Evolutionary conservation across 2,113 vertebrate genomes (phyloP).

Genomic region (Mormyrus iriodes): DNA sequence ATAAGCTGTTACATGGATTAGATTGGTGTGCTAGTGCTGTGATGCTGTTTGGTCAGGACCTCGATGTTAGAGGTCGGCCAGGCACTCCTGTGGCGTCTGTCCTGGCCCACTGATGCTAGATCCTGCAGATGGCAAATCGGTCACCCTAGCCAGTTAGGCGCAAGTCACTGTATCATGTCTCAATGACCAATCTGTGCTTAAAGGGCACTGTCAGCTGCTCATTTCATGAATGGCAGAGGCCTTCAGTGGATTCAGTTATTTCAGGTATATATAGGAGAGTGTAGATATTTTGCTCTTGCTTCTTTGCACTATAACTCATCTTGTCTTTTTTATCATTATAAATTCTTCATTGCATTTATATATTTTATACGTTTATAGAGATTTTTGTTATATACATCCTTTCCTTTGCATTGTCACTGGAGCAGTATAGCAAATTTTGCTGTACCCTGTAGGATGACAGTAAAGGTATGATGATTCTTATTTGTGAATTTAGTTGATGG

Average conservation of each 20-base stretch:
- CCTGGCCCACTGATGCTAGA: neutral
- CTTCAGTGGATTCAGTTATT: neutral
- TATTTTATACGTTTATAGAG: neutral
- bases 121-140: neutral
- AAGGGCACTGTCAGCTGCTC: neutral
- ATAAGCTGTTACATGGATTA: neutral
- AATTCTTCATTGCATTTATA: neutral
- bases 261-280: neutral
- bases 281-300: neutral
- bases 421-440: too few species aligned
- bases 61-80: neutral
- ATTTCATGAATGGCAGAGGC: neutral
- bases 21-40: neutral
- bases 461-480: neutral
- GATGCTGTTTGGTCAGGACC: neutral
- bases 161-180: neutral
- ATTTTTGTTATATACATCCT: neutral
- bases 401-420: neutral
- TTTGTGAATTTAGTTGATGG: neutral
- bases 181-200: neutral
- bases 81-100: neutral
- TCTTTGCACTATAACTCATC: neutral
- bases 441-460: neutral
- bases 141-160: neutral
- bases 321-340: neutral